phyloP scores from a whole-genome alignment of 2,113 vertebrate species.

The Hylia prasina region DNA sequence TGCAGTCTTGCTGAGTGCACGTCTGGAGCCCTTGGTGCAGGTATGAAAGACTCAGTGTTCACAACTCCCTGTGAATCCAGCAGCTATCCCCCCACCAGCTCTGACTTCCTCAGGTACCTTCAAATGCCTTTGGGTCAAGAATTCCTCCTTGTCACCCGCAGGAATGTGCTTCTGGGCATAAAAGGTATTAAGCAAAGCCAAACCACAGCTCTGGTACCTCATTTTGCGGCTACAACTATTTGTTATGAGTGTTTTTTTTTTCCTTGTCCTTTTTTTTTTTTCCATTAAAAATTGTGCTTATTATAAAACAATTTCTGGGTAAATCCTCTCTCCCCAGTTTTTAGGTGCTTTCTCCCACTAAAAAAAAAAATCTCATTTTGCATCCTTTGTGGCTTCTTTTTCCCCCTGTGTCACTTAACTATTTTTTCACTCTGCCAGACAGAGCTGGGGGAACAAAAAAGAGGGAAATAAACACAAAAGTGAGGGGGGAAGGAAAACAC shows the following conservation, averaged over 20 bases:
- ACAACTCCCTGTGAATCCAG: not conserved
- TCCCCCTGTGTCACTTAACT: not conserved
- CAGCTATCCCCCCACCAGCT: not conserved
- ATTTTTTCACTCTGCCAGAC: not conserved
- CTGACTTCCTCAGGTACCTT: not conserved
- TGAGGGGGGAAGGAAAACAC: not conserved
- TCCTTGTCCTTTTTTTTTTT: accelerated
- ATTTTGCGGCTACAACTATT: not conserved
- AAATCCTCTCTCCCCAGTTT: not conserved
- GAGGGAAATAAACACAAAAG: not conserved
- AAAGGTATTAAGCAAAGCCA: not conserved
- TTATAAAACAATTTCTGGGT: not conserved
- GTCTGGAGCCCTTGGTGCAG: not conserved
- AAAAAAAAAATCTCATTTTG: not conserved
- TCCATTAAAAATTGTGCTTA: not conserved
- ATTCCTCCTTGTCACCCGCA: not conserved
- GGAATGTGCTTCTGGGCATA: not conserved
- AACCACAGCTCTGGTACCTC: conserved; percentile 1
- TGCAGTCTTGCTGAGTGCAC: not conserved
- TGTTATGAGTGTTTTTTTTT: not conserved
- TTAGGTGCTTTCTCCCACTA: not conserved
- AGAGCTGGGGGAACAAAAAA: not conserved
- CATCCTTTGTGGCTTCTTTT: not conserved
- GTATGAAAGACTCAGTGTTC: not conserved
- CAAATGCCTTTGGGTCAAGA: not conserved